Base-by-base conservation (phyloP, 35 echinoderm and acorn worm species). In the Ptychodera flava region DNA sequence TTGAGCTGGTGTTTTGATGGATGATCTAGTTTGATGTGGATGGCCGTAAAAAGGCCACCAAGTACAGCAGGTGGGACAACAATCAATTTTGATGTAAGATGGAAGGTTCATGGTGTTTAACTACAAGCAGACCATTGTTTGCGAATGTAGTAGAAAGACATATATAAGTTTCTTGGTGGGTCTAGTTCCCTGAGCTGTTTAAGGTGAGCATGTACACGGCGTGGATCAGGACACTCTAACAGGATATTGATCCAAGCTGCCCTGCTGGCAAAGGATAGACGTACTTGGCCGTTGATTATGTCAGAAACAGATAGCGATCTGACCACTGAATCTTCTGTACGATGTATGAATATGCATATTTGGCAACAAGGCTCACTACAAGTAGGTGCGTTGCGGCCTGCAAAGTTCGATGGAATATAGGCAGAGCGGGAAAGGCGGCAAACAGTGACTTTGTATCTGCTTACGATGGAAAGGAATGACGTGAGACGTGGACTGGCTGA, bases 331-430 rank as follows among this genome's bases (percentile, higher is more conserved):
- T 88, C 90, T 29, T 87, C 78, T 16, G 86, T 36, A 27, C 31
- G 82, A n/a, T 79, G 38, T 33, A 93, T 37, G 81, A 90, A 90
- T 0, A 38, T 79, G 37, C 84, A 93, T 15, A 90, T n/a, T n/a
- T n/a, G n/a, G n/a, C n/a, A n/a, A n/a, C n/a, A n/a, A n/a, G n/a
- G n/a, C n/a, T n/a, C n/a, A 32, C 16, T 14, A 84, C 92, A 93
- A 1, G 86, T 85, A 0, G 90, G 85, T 14, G 89, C 93, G 38
- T 88, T 89, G 27, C 93, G 89, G 38, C 86, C 91, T 34, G 89
- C 90, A 30, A 91, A 91, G 82, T 95, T 82, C 35, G 89, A 91
- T 29, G 92, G 92, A 29, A 88, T 87, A 78, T 91, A 87, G 79
- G 82, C 92, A 0, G 53, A 83, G 6, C 93, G 89, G 15, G 92